Conservation (phyloP, 92 coral and sea anemone species). For the Phenganax subtilis region DNA sequence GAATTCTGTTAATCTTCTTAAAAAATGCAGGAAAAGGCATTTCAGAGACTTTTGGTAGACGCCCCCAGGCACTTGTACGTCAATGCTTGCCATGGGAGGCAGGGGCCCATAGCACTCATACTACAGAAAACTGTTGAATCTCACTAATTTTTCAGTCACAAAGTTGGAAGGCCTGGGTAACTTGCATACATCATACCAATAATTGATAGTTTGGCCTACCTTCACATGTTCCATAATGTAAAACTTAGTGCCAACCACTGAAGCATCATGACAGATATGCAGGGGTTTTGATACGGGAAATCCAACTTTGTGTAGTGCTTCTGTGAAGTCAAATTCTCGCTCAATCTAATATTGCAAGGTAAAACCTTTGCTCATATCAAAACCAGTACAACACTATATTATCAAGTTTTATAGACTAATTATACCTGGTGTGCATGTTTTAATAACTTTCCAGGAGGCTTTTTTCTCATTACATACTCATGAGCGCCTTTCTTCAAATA, state of each 20-base stretch:
- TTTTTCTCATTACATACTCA: slow-evolving; percentile 75
- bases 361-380: background rate
- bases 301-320: slow-evolving; percentile 61
- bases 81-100: no score
- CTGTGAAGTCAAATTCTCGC: slow-evolving; percentile 68
- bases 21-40: no score
- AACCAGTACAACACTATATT: background rate
- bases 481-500: slow-evolving; percentile 62
- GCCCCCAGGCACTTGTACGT: no score
- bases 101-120: no score
- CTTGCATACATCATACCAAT: background rate
- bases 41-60: no score
- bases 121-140: no score
- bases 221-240: slow-evolving; percentile 86
- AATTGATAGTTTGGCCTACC: slow-evolving; percentile 26
- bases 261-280: slow-evolving; percentile 60
- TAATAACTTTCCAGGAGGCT: slow-evolving; percentile 77
- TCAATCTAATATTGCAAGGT: slow-evolving; percentile 51
- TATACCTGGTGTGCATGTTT: slow-evolving; percentile 85
- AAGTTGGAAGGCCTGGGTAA: no score
- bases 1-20: no score
- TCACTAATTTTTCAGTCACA: no score
- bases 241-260: slow-evolving; percentile 84
- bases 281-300: slow-evolving; percentile 88
- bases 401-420: background rate